These are phyloP conservation scores for Salticus scenicus DNA, from an alignment of 2,888 invertebrate genomes.

Conservation along the genomic window DNA sequence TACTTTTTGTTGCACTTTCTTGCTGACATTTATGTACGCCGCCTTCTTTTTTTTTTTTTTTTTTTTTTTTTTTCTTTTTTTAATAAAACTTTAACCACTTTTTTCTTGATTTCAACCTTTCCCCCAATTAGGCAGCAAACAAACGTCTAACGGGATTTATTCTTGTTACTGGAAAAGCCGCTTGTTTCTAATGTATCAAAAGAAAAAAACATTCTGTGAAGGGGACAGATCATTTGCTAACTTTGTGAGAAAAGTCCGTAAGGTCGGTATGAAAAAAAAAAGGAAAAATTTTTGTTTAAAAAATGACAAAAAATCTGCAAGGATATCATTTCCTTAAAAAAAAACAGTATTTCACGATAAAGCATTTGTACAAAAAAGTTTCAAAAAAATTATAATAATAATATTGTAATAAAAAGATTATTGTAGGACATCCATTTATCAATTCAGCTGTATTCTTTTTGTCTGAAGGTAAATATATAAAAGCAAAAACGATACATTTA, in stretches of 20 bases:
- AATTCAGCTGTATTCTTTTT: no score
- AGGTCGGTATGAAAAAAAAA: not conserved
- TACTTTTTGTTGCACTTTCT: no score
- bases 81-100: not conserved
- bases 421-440: not conserved
- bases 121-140: constrained; percentile 56
- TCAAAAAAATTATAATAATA: not conserved
- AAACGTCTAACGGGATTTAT: constrained; percentile 63
- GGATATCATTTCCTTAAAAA: not conserved
- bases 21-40: no score
- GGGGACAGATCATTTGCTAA: not conserved
- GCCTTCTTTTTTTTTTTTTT: no score
- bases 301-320: not conserved
- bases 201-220: constrained; percentile 19
- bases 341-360: not conserved
- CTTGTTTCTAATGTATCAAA: constrained; percentile 55
- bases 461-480: no score
- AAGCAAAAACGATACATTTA: no score
- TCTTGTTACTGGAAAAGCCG: constrained; percentile 50
- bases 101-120: constrained; percentile 27
- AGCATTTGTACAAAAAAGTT: not conserved
- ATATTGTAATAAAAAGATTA: not conserved
- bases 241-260: not conserved
- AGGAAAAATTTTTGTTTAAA: not conserved
- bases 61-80: constrained; percentile 11